These are phyloP conservation scores for Lottia gigantea DNA, from an alignment of 2,888 invertebrate genomes.

Conservation along the genomic window DNA sequence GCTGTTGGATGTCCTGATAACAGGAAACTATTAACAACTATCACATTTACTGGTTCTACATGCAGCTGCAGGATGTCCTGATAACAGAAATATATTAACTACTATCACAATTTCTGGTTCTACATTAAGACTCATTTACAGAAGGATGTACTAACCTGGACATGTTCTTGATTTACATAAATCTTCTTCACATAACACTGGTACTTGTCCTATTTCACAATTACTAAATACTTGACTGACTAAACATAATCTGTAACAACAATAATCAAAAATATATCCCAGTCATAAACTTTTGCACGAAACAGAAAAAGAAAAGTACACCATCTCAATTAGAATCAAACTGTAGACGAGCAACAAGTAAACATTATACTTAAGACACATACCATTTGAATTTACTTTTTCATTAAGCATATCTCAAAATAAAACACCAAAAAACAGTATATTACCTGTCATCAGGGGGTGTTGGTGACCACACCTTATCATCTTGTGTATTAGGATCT, in stretches of 20 bases:
- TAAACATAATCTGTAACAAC: conserved; percentile 52
- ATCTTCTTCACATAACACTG: conserved; percentile 48
- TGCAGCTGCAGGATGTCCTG: conserved; percentile 52
- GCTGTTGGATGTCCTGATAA: conserved; percentile 49
- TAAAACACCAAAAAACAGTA: too few relatives aligned
- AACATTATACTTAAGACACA: too few relatives aligned
- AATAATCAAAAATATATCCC: too few relatives aligned
- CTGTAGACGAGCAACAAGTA: too few relatives aligned
- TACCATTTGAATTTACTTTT: too few relatives aligned
- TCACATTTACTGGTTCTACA: conserved; percentile 58
- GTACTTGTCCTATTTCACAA: conserved; percentile 52
- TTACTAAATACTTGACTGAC: conserved; percentile 53
- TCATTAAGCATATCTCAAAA: too few relatives aligned
- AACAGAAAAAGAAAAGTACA: neutral
- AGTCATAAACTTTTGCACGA: neutral
- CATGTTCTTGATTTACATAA: conserved; percentile 50
- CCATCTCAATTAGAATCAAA: conserved; percentile 4
- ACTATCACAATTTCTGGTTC: conserved; percentile 50
- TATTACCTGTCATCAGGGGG: conserved; percentile 59
- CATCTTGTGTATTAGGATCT: conserved; percentile 32
- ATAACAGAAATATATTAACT: conserved; percentile 33
- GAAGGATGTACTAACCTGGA: conserved; percentile 39
- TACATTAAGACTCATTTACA: conserved; percentile 11
- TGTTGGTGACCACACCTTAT: conserved; percentile 55
- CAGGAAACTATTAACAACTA: conserved; percentile 33